Evolutionary conservation across 1,140 invertebrate species (phyloP).

Genomic region (Drosophila aff.): DNA sequence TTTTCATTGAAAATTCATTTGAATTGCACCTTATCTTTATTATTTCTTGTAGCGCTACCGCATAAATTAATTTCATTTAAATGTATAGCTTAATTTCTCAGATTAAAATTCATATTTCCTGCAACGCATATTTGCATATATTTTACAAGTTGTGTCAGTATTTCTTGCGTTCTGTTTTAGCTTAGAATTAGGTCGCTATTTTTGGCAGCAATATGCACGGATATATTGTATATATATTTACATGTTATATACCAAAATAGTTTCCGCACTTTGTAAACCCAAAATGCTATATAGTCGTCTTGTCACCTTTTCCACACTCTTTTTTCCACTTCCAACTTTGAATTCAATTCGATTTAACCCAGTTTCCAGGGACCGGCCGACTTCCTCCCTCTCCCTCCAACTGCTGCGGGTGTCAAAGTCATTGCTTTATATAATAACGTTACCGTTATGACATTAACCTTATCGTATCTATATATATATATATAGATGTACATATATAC

Average conservation of each 20-base stretch:
- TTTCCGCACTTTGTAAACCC: neutral
- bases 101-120: neutral
- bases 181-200: slow-evolving; percentile 16
- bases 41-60: neutral
- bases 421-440: slow-evolving; percentile 60
- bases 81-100: neutral
- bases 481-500: neutral
- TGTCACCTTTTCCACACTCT: no score
- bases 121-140: neutral
- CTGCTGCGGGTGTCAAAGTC: slow-evolving; percentile 72
- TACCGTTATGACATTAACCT: slow-evolving; percentile 78
- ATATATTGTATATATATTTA: neutral
- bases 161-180: no score
- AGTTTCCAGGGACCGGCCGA: slow-evolving; percentile 2
- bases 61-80: neutral
- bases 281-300: no score
- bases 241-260: slow-evolving; percentile 1
- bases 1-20: neutral
- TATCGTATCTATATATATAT: slow-evolving; percentile 39
- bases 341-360: slow-evolving; percentile 14
- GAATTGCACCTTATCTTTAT: neutral
- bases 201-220: neutral
- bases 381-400: slow-evolving; percentile 6
- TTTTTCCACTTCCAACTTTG: neutral
- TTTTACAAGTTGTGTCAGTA: neutral